Evolutionary conservation across 2,113 vertebrate species (phyloP).

Genomic region (Bubo bubo): DNA sequence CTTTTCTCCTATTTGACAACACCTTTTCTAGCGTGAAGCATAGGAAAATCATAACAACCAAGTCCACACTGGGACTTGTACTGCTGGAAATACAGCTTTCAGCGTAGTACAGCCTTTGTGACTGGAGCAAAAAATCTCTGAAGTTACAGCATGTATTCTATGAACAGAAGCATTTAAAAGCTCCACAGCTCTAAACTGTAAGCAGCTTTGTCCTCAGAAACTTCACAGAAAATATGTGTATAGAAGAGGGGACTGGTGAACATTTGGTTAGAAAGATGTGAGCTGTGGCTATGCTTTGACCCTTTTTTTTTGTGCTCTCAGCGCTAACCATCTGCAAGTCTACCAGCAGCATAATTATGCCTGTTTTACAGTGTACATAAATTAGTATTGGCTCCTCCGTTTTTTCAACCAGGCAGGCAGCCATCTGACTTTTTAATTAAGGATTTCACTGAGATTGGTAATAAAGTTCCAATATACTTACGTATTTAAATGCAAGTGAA

Average conservation of each 20-base stretch:
- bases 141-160: neutral
- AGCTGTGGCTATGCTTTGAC: constrained; percentile 33
- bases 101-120: neutral
- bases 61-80: neutral
- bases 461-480: constrained; percentile 31
- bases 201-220: neutral
- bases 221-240: neutral
- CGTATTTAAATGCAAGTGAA: constrained; percentile 28
- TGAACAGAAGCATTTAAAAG: neutral
- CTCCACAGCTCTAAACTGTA: neutral
- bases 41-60: neutral
- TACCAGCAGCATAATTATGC: constrained; percentile 42
- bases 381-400: constrained; percentile 51
- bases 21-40: neutral
- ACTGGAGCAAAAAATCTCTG: neutral
- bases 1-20: neutral
- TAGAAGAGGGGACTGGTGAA: neutral
- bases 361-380: constrained; percentile 49
- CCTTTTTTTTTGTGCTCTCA: constrained; percentile 18
- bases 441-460: constrained; percentile 31
- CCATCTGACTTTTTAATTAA: constrained; percentile 64
- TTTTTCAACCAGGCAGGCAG: constrained; percentile 36
- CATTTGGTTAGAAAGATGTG: constrained; percentile 40
- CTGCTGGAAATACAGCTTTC: neutral
- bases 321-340: constrained; percentile 40